phyloP scores from a whole-genome alignment of 2,888 invertebrate genomes.

The Cephus pulcher region DNA sequence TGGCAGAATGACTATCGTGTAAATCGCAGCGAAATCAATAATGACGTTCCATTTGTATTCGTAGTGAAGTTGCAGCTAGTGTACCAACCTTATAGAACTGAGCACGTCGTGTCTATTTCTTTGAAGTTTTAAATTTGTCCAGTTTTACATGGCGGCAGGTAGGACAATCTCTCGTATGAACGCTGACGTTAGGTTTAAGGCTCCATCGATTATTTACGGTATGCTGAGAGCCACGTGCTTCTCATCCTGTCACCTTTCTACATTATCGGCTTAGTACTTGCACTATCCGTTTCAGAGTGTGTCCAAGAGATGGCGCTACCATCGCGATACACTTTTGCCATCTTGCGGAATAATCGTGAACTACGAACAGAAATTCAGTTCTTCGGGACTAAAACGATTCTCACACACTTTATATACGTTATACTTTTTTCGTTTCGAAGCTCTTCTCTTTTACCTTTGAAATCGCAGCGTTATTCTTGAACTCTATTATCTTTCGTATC shows the following conservation, averaged over 20 bases:
- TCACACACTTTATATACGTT: background rate
- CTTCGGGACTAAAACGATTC: background rate
- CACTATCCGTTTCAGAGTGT: background rate
- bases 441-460: too few relatives aligned
- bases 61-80: background rate
- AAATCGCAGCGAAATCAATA: background rate
- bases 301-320: background rate
- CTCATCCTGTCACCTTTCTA: background rate
- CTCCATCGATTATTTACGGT: background rate
- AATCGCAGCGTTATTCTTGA: background rate
- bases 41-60: background rate
- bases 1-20: background rate
- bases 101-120: too few relatives aligned
- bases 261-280: background rate
- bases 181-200: background rate
- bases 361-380: background rate
- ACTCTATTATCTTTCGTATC: background rate
- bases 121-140: background rate
- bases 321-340: background rate
- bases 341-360: background rate
- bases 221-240: background rate
- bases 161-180: background rate
- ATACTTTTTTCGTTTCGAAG: background rate
- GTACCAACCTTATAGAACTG: too few relatives aligned
- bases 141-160: background rate